A percentile compares a stretch with the other conserved stretches of the same genome.
Conservation (phyloP, 2,797 vertebrate genomes). For the Melopsittacus undulatus region DNA sequence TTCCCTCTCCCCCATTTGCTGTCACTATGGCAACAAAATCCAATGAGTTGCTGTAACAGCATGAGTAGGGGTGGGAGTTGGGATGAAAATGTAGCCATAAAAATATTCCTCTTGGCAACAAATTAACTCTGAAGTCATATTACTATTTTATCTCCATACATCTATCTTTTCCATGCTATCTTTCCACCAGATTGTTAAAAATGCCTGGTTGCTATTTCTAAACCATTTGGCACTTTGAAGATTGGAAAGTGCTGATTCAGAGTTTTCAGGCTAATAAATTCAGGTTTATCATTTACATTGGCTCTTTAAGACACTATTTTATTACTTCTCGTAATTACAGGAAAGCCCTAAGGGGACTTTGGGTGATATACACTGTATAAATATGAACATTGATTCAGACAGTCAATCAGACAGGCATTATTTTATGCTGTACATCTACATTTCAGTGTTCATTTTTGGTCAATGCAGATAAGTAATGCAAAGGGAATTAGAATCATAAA, state of each 20-base stretch:
- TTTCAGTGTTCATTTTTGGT: not conserved
- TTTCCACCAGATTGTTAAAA: not conserved
- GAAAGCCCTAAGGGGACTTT: not conserved
- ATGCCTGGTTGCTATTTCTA: not conserved
- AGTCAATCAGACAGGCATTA: not conserved
- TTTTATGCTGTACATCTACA: not conserved
- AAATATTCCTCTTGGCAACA: not conserved
- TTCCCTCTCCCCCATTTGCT: not conserved
- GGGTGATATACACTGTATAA: not conserved
- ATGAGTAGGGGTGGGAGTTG: not conserved
- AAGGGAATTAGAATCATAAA: conserved; percentile 10
- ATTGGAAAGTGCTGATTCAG: not conserved
- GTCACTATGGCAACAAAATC: not conserved
- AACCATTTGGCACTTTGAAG: not conserved
- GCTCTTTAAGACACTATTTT: conserved; percentile 29
- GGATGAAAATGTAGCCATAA: not conserved
- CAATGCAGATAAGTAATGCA: conserved; percentile 1
- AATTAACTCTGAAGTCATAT: not conserved
- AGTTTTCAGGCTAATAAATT: conserved; percentile 23
- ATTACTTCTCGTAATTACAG: not conserved
- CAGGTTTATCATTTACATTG: conserved; percentile 14
- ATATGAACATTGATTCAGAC: not conserved
- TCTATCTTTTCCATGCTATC: not conserved
- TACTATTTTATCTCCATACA: not conserved
- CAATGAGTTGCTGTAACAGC: not conserved